phyloP scores from a whole-genome alignment of 2,113 vertebrate genomes.

The Albula glossodonta region DNA sequence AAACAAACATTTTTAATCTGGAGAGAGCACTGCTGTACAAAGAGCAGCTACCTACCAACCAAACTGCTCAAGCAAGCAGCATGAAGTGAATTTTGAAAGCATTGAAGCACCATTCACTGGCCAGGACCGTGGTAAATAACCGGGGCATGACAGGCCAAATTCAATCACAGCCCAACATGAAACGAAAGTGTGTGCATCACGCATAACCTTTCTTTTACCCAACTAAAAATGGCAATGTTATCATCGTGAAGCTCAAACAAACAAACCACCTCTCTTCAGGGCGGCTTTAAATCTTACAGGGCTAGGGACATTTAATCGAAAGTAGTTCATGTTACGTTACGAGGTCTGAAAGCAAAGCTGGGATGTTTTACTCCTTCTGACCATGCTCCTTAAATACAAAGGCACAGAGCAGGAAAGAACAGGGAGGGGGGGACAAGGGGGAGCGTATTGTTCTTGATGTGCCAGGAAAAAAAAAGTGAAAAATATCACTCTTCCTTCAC shows the following conservation, averaged over 20 bases:
- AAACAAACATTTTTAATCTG: neutral
- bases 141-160: conserved; percentile 47
- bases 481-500: conserved; percentile 71
- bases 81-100: neutral
- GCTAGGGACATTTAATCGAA: conserved; percentile 69
- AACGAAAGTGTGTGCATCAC: conserved; percentile 66
- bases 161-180: conserved; percentile 55
- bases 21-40: neutral
- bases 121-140: neutral
- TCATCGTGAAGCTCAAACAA: conserved; percentile 68
- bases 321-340: neutral
- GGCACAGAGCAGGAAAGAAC: neutral
- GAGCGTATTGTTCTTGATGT: conserved; percentile 62
- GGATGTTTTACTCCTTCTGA: neutral
- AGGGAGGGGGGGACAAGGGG: conserved; percentile 42
- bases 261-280: conserved; percentile 59
- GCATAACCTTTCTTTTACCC: conserved; percentile 11
- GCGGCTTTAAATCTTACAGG: conserved; percentile 68
- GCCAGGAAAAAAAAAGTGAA: conserved; percentile 52
- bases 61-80: neutral
- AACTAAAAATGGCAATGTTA: conserved; percentile 62
- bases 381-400: conserved; percentile 3
- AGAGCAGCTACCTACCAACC: neutral
- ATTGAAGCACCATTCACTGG: neutral
- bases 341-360: conserved; percentile 6